Base-by-base conservation (phyloP, 2,797 vertebrate genomes). In the Onychomys leucogaster region DNA sequence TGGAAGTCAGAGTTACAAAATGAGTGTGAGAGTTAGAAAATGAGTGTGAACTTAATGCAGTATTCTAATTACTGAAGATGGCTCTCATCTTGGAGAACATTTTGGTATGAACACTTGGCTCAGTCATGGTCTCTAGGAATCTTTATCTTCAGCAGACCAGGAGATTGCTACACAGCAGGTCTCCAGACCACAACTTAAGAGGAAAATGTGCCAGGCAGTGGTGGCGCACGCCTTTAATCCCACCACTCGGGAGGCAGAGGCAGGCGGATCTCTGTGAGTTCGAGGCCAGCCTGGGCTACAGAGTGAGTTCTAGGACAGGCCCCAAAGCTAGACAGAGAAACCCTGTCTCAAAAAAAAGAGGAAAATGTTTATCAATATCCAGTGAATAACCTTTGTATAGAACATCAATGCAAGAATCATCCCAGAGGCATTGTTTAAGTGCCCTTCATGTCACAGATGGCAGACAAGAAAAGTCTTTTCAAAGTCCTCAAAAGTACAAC, bases 21-120 rank as follows among this genome's bases (percentile, higher is more conserved):
- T 86, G n/a, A 90, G 80, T 59, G 14, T 55, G 52, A 67, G 65
- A 71, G n/a, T 37, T 37, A 49, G 86, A 94, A 97, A 97, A 96
- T 87, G 34, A 89, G 61, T 69, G 63, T 78, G 59, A 94, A 71
- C 87, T 87, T 92, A 93, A 87, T 11, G 52, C 0, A 29, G 37
- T 63, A 94, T 75, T 95, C 78, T 98, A 96, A 94, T 19, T 41
- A 57, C 27, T 49, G 55, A 34, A 27, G 55, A 46, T 21, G 37
- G 55, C 32, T 94, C 63, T 49, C 69, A 85, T 63, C 1, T 3
- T 10, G 14, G 52, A 52, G 46, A 49, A 12, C 25, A 59, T 76
- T 16, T 83, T 55, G 17, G 29, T 37, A 11, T 13, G 46, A 17
- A 89, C 5, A 41, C 49, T 17, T 59, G 25, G 61, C 21, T 6